phyloP scores from a whole-genome alignment of 2,797 vertebrate genomes.

The Rhodeus uyekii region DNA sequence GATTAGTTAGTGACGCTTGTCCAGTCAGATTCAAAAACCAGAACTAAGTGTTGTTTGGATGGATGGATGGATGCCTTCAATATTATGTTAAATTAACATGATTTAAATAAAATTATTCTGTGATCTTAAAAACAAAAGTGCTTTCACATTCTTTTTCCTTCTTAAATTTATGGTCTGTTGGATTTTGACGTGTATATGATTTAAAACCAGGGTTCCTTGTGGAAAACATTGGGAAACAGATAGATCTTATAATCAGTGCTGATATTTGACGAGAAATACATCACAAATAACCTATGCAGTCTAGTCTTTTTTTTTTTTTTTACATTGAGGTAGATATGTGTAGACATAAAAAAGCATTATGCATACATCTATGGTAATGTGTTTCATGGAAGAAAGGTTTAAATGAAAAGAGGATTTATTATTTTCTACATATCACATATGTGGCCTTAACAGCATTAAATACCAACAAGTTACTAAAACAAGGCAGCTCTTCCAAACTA shows the following conservation, averaged over 20 bases:
- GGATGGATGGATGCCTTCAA: slow-evolving; percentile 60
- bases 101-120: neutral
- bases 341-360: slow-evolving; percentile 70
- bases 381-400: slow-evolving; percentile 7
- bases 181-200: neutral
- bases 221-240: neutral
- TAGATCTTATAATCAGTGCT: neutral
- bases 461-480: neutral
- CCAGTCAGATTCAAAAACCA: neutral
- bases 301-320: slow-evolving; percentile 49
- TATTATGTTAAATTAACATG: slow-evolving; percentile 63
- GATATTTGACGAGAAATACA: slow-evolving; percentile 1
- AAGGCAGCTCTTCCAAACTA: neutral
- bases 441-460: neutral
- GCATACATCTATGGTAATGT: slow-evolving; percentile 50
- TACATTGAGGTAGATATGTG: slow-evolving; percentile 63
- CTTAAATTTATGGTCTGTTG: neutral
- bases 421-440: neutral
- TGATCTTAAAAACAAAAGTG: neutral
- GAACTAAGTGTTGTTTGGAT: neutral
- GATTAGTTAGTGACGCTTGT: neutral
- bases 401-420: neutral
- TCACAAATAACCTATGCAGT: slow-evolving; percentile 24
- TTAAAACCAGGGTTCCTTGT: slow-evolving; percentile 4
- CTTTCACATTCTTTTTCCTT: neutral